Evolutionary conservation across 1,140 invertebrate genomes (phyloP), one percentile per base, ranked within the genome.

Genomic region (Anastatus disparis): DNA sequence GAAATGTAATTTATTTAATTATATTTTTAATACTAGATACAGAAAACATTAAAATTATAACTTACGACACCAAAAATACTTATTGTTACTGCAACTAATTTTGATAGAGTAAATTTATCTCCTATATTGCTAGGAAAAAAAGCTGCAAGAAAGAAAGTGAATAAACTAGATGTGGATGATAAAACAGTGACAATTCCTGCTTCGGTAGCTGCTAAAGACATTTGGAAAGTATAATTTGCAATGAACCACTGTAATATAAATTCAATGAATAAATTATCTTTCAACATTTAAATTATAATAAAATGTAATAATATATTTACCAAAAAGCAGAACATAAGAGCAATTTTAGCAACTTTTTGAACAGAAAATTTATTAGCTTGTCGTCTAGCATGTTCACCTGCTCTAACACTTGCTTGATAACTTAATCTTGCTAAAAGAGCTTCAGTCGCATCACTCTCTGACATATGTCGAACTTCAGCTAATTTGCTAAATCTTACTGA

Each of bases 401-500:
- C 93, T 72, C 92, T 84, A 40, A 95, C 74, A 74, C 90, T 93
- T 0, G 94, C 92, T 75, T 93, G 89, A 85, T 95, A 96, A n/a
- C 93, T 94, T 15, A 96, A 86, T 40, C 95, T 86, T 0, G 95
- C 93, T 76, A 95, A 85, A 62, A 94, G 81, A 26, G 94, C 94
- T 78, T 96, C 94, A 8, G 92, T 92, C 15, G 94, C 95, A 82
- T 95, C 93, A 50, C 87, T 87, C 67, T 95, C 93, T 0, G 92
- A 92, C 90, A 94, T 91, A 74, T 94, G 92, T 6, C 92, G 86
- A 3, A 94, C 93, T 87, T 97, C 94, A 31, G 93, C 94, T 68
- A 96, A 81, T 85, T 94, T 94, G 78, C 90, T 95, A 80, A 96
- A 97, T 76, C 92, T 87, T 29, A 95, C 94, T 65, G 90, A 91